Evolutionary conservation across 2,797 vertebrate genomes (phyloP), one percentile per base, ranked within the genome.

Genomic region (Vespertilio murinus): DNA sequence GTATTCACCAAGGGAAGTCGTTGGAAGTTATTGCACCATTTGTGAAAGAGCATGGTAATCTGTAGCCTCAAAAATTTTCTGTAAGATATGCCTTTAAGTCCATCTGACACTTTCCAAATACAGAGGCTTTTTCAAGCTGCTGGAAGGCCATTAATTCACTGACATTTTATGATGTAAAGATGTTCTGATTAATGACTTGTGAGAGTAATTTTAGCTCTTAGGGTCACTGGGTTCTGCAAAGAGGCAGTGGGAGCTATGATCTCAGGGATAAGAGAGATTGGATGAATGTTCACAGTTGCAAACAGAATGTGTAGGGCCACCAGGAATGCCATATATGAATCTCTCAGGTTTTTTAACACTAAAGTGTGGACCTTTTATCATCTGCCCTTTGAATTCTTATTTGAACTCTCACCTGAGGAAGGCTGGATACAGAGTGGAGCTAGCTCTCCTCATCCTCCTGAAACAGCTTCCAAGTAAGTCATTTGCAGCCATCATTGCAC

Each of bases 381-480:
- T 49, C 40, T 95, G n/a, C 28, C 83, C 61, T 69, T 89, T 38
- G 56, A 0, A 73, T 89, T 88, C 85, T 90, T 79, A 59, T 12
- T 92, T 75, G 28, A 75, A 71, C 86, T 89, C 73, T 90, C 89
- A 82, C 61, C 73, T 56, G 40, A 69, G 49, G 61, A 33, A 33
- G 33, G 38, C 73, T 22, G 54, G 54, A 79, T 14, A 47, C n/a
- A 47, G 25, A 71, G 61, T 23, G 42, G 30, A 89, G 35, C 6
- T 28, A 8, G 42, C 42, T 10, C 42, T 11, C 12, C 59, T 54
- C 22, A 30, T 47, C 22, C 45, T 79, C 18, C 17, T 45, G 52
- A 38, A 35, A 38, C 9, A 61, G 40, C 73, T 64, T 87, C 54
- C n/a, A 30, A 18, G 85, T 77, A 30, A 45, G 79, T 47, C 71